A percentile compares a stretch with the other conserved stretches of the same genome.
Evolutionary conservation across 2,888 invertebrate species (phyloP).

Genomic region (Polyploca ridens): DNA sequence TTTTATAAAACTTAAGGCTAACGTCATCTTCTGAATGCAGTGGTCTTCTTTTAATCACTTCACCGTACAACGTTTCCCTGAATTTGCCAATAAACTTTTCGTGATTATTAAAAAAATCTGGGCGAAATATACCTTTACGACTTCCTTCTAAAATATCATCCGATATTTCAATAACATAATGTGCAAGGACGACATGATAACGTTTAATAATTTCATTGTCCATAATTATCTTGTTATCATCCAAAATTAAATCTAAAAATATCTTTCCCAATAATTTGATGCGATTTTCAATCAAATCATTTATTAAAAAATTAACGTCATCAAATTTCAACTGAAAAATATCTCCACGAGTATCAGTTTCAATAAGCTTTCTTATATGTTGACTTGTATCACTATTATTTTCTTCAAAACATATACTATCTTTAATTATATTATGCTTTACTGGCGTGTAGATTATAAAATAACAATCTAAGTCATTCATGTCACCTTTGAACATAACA

Average conservation of each 20-base stretch:
- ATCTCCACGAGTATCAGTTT: slow-evolving; percentile 30
- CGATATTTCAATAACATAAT: slow-evolving; percentile 36
- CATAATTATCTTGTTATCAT: slow-evolving; percentile 37
- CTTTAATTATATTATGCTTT: neutral
- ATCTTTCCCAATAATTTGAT: slow-evolving; percentile 37
- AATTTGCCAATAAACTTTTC: slow-evolving; percentile 32
- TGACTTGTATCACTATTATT: neutral
- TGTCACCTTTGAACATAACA: slow-evolving; percentile 42
- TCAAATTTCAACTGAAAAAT: slow-evolving; percentile 43
- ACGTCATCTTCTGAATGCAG: neutral
- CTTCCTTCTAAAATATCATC: slow-evolving; percentile 16
- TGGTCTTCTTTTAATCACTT: slow-evolving; percentile 30
- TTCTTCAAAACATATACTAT: neutral
- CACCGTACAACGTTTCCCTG: slow-evolving; percentile 37
- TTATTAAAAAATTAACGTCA: slow-evolving; percentile 32
- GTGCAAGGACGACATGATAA: slow-evolving; percentile 47
- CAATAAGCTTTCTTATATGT: slow-evolving; percentile 19
- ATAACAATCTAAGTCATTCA: slow-evolving; percentile 37
- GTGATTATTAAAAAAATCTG: slow-evolving; percentile 41
- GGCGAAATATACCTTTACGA: slow-evolving; percentile 36
- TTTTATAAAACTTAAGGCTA: neutral
- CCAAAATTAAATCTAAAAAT: slow-evolving; percentile 39
- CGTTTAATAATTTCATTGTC: slow-evolving; percentile 35
- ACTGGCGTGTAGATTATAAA: slow-evolving; percentile 32
- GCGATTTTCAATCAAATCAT: slow-evolving; percentile 37